Evolutionary conservation across 64 coral and sea anemone genomes (phyloP), one percentile per base, ranked within the genome.

Genomic region (Orbicella faveolata): DNA sequence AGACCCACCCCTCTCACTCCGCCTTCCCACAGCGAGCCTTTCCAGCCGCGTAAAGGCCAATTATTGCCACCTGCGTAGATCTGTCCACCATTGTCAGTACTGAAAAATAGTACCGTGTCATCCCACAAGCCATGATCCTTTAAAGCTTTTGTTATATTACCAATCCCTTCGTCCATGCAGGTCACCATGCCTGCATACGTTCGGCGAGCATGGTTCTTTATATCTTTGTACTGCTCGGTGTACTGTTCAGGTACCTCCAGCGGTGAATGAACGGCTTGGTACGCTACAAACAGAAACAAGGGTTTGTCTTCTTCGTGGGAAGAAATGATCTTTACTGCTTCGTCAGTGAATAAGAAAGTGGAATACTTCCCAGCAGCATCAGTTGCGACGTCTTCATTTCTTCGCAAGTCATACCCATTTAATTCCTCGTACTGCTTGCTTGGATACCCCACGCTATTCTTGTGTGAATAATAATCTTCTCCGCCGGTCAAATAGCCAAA

Each of bases 31-130:
- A 91, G 12, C 19, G 89, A 63, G 20, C 80, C 89, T 91, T 91
- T 91, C 89, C 80, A 84, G 20, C 89, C 89, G 0, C 79, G 69
- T 21, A 91, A 51, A 44, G 89, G 89, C 68, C 55, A 91, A 55
- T 91, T 91, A 41, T 76, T 91, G 23, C 89, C 89, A 13, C 79
- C 89, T 20, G 37, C 69, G 48, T 84, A 83, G 35, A 94, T 64
- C 61, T 89, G 92, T 36, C 92, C 92, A 23, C 92, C 92, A 76
- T 94, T 94, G 52, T 94, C 92, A 2, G 87, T 94, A 81, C 87
- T 89, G 78, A 94, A 94, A 63, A 94, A 41, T 10, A 94, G 59
- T n/a, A 94, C 79, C 34, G 92, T 89, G 79, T 94, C 64, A 20
- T 89, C 68, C 92, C 78, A 94, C 61, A 94, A 75, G 25, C 80